A percentile compares a stretch with the other conserved stretches of the same genome.
Evolutionary conservation across 2,888 invertebrate genomes (phyloP).

Genomic region (Plusia festucae): DNA sequence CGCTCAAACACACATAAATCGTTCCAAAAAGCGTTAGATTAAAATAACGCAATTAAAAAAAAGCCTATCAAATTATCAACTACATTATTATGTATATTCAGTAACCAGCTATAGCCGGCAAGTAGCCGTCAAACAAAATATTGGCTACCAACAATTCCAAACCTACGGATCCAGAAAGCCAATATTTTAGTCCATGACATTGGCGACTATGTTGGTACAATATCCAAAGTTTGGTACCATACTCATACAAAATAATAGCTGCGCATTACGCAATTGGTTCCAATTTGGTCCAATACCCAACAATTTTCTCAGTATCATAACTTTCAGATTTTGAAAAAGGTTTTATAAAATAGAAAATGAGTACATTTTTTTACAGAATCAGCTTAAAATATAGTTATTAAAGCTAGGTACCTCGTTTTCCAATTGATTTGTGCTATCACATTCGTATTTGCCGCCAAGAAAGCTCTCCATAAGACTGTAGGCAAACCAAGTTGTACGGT

Average conservation of each 20-base stretch:
- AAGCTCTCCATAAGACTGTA: conserved; percentile 83
- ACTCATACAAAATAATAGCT: conserved; percentile 32
- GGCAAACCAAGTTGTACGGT: conserved; percentile 82
- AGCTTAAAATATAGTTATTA: not conserved
- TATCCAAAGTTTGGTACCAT: conserved; percentile 46
- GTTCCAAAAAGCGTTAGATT: not conserved
- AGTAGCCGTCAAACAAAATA: not conserved
- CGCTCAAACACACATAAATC: not conserved
- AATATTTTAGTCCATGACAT: conserved; percentile 9
- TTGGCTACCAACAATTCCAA: conserved; percentile 6
- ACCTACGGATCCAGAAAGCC: conserved; percentile 17
- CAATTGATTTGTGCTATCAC: conserved; percentile 74
- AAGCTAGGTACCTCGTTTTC: conserved; percentile 73
- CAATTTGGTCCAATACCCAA: conserved; percentile 60
- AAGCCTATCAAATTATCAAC: too few relatives aligned
- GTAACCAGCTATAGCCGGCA: not conserved
- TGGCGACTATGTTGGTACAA: conserved; percentile 5
- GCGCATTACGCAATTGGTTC: conserved; percentile 61
- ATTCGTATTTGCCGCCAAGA: conserved; percentile 81
- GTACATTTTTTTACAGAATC: not conserved
- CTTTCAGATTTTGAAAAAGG: conserved; percentile 14
- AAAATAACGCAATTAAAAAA: too few relatives aligned
- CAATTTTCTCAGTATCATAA: conserved; percentile 28
- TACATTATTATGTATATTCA: not conserved
- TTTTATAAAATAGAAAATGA: not conserved